phyloP scores from a whole-genome alignment of 2,113 vertebrate genomes.

The Syngnathoides biaculeatus region DNA sequence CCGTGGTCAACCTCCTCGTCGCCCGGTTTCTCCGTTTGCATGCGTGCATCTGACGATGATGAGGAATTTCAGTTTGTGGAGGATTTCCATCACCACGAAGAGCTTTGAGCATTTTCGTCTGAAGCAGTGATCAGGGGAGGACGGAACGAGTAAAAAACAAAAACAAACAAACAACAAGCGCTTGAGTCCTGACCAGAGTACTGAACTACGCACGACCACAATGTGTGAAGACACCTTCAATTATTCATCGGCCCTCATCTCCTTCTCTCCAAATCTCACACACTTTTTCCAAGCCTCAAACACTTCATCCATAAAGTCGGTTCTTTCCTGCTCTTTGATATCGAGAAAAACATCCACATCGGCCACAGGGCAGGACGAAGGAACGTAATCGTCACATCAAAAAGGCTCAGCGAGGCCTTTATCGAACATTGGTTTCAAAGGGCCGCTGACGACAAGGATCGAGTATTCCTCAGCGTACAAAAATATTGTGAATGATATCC shows the following conservation, averaged over 20 bases:
- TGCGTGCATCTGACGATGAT: slow-evolving; percentile 53
- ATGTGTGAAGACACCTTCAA: too few relatives aligned
- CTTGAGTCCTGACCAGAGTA: not conserved
- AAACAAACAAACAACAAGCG: too few relatives aligned
- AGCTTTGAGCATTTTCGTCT: slow-evolving; percentile 37
- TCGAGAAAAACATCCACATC: not conserved
- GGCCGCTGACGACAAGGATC: slow-evolving; percentile 3
- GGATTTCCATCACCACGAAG: slow-evolving; percentile 15
- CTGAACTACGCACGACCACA: too few relatives aligned
- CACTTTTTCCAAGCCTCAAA: slow-evolving; percentile 23
- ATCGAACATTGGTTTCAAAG: slow-evolving; percentile 14
- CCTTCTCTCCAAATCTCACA: slow-evolving; percentile 7
- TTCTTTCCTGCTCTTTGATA: not conserved
- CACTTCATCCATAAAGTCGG: slow-evolving; percentile 2
- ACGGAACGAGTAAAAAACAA: slow-evolving; percentile 25
- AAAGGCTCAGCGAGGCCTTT: slow-evolving; percentile 7
- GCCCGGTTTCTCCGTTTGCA: slow-evolving; percentile 41
- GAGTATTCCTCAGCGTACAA: not conserved
- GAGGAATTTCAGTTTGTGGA: slow-evolving; percentile 13
- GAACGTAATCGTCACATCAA: slow-evolving; percentile 13
- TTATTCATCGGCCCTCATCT: too few relatives aligned
- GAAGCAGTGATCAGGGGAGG: slow-evolving; percentile 19
- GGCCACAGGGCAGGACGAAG: not conserved
- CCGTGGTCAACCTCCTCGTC: slow-evolving; percentile 56
- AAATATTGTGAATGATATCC: not conserved